Conservation (phyloP, 1,140 invertebrate genomes). For the Doryteuthis pealeii region DNA sequence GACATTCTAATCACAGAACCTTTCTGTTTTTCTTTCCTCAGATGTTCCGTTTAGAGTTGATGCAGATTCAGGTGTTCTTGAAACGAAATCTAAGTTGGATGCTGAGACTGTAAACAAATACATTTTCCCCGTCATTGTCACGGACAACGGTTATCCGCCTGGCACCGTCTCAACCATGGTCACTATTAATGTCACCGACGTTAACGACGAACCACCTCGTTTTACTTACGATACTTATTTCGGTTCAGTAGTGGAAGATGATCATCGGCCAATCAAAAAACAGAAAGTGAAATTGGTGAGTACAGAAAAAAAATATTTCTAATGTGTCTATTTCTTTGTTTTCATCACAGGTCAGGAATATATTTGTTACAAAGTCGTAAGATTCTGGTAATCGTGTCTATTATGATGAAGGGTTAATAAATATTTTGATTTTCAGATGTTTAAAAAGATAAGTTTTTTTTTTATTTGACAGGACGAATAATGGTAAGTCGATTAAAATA, state of each 20-base stretch:
- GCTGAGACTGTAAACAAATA: not conserved
- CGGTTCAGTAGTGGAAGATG: slow-evolving; percentile 7
- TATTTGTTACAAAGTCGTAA: too few relatives aligned
- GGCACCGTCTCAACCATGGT: slow-evolving; percentile 12
- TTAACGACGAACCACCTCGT: slow-evolving; percentile 11
- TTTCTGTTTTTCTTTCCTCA: not conserved
- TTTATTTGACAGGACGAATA: too few relatives aligned
- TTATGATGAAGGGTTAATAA: too few relatives aligned
- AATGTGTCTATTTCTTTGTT: too few relatives aligned
- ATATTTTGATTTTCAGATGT: too few relatives aligned
- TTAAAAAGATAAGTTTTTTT: too few relatives aligned
- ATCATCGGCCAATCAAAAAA: not conserved
- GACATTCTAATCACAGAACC: too few relatives aligned
- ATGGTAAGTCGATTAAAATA: too few relatives aligned
- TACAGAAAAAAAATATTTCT: too few relatives aligned
- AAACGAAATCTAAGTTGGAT: slow-evolving; percentile 7
- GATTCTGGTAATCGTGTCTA: too few relatives aligned
- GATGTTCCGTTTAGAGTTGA: slow-evolving; percentile 14
- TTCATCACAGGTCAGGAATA: too few relatives aligned
- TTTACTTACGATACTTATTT: slow-evolving; percentile 7
- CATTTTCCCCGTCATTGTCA: not conserved
- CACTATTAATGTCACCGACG: slow-evolving; percentile 9
- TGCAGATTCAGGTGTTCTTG: slow-evolving; percentile 9
- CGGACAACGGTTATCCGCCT: slow-evolving; percentile 10
- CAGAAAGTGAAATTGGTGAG: slow-evolving; percentile 9